Conservation (phyloP, 2,888 invertebrate species). For the Brassicogethes aeneus region DNA sequence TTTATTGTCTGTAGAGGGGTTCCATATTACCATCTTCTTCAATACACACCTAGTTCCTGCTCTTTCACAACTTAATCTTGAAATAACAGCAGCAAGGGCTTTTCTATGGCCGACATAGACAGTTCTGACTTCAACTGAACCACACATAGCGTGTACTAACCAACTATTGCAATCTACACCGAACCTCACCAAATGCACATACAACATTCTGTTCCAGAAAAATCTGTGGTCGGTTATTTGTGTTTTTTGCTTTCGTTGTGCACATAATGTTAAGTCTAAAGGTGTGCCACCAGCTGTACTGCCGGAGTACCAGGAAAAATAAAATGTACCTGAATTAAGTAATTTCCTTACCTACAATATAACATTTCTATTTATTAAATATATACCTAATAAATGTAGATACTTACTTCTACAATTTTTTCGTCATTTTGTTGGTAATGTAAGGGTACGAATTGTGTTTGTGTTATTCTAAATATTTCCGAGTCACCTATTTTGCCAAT, state of each 20-base stretch:
- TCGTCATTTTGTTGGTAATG: slow-evolving; percentile 62
- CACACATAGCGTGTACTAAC: slow-evolving; percentile 94
- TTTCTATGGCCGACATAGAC: slow-evolving; percentile 96
- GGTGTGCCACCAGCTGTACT: slow-evolving; percentile 26
- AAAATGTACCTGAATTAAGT: slow-evolving; percentile 96
- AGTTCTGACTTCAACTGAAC: slow-evolving; percentile 93
- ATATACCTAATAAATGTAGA: no score
- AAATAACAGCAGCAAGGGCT: slow-evolving; percentile 90
- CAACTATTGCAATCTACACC: slow-evolving; percentile 86
- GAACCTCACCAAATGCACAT: slow-evolving; percentile 85
- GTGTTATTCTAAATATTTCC: slow-evolving; percentile 91
- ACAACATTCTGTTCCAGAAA: slow-evolving; percentile 96
- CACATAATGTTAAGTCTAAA: slow-evolving; percentile 90
- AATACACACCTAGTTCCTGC: slow-evolving; percentile 74
- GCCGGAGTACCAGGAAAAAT: slow-evolving; percentile 73
- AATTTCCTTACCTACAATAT: slow-evolving; percentile 59
- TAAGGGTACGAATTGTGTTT: slow-evolving; percentile 83
- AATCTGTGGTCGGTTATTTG: slow-evolving; percentile 86
- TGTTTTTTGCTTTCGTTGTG: slow-evolving; percentile 78
- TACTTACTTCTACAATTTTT: slow-evolving; percentile 47
- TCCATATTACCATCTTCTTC: background rate
- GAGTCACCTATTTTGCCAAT: slow-evolving; percentile 92
- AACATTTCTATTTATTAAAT: slow-evolving; percentile 2
- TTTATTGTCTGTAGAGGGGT: no score
- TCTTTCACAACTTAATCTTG: slow-evolving; percentile 92